phyloP scores from a whole-genome alignment of 2,797 vertebrate species.

The Hapalemur alaotrensis region DNA sequence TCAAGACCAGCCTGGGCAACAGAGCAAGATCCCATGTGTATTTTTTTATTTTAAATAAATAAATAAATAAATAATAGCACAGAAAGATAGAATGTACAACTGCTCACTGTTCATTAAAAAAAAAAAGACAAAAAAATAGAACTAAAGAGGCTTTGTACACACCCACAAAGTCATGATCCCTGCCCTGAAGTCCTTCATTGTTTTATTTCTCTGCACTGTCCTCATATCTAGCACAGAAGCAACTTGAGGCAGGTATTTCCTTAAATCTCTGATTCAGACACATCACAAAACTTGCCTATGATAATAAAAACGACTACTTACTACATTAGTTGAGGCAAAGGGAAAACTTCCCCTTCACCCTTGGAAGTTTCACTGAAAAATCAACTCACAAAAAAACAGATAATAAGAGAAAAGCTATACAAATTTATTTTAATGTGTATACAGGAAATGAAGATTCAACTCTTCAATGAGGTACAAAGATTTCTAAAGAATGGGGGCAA shows the following conservation, averaged over 20 bases:
- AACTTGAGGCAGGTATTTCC: not conserved
- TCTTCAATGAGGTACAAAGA: too few relatives aligned
- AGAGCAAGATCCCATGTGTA: not conserved
- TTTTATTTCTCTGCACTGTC: not conserved
- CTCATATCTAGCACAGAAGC: not conserved
- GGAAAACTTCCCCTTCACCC: too few relatives aligned
- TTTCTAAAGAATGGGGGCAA: too few relatives aligned
- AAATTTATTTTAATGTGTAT: too few relatives aligned
- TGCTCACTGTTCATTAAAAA: too few relatives aligned
- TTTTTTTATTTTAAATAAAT: too few relatives aligned
- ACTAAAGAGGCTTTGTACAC: not conserved
- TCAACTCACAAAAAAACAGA: too few relatives aligned
- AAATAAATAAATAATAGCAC: not conserved
- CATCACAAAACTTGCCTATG: not conserved
- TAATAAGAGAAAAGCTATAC: too few relatives aligned
- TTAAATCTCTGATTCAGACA: not conserved
- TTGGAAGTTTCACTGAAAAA: too few relatives aligned
- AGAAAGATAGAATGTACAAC: not conserved
- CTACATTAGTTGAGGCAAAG: too few relatives aligned
- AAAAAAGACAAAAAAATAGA: not conserved
- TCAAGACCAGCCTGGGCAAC: not conserved
- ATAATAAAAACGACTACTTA: not conserved
- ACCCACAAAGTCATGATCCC: not conserved
- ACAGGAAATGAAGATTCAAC: too few relatives aligned
- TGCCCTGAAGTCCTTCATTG: too few relatives aligned